Evolutionary conservation across 1,140 invertebrate species (phyloP).

Genomic region (Neotoxoptera formosana): DNA sequence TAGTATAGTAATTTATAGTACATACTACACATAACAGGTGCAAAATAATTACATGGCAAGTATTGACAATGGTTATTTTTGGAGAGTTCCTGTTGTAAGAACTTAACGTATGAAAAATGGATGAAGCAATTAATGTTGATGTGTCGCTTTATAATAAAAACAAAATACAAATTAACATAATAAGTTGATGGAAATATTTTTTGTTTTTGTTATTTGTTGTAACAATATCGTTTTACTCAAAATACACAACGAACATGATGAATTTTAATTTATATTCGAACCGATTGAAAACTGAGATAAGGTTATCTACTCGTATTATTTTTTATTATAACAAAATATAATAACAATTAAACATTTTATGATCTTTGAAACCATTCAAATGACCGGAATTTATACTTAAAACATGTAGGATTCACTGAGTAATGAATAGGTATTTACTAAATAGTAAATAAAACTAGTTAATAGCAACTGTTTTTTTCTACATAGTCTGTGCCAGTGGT

Average conservation of each 20-base stretch:
- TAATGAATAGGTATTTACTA: no score
- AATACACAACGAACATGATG: neutral
- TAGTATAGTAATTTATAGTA: neutral
- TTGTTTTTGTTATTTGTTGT: neutral
- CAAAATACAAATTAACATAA: constrained; percentile 12
- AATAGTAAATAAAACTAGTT: no score
- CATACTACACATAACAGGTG: neutral
- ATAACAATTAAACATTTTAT: no score
- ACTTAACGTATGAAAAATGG: neutral
- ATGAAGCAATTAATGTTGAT: neutral
- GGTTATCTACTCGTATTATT: neutral
- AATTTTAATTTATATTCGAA: neutral
- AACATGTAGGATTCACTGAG: no score
- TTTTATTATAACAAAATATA: no score
- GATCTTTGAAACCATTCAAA: no score
- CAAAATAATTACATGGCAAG: neutral
- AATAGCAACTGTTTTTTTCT: no score
- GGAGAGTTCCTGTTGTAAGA: constrained; percentile 34
- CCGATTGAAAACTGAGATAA: neutral
- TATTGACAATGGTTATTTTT: constrained; percentile 27
- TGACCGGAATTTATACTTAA: no score
- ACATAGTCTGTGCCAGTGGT: no score
- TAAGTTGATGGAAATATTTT: neutral
- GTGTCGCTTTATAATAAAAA: neutral
- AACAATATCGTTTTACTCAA: neutral